Conservation (phyloP, 2,888 invertebrate species). For the Aspidiotus destructor region DNA sequence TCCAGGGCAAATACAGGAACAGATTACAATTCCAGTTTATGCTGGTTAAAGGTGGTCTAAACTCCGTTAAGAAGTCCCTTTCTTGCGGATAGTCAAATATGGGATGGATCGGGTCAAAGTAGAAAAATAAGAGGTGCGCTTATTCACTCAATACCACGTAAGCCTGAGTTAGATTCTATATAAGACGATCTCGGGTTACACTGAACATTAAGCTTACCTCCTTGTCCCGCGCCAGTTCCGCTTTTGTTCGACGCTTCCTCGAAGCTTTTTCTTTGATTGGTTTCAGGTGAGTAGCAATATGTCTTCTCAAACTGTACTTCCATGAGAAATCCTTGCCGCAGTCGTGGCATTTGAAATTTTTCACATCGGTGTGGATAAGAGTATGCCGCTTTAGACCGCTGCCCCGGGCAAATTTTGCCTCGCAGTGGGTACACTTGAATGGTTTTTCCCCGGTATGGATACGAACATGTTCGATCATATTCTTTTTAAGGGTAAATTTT, state of each 20-base stretch:
- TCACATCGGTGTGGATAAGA: conserved; percentile 13
- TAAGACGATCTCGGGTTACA: no score
- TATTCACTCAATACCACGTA: no score
- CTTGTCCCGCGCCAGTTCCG: not conserved
- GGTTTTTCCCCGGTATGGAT: conserved; percentile 23
- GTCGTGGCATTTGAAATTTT: conserved; percentile 8
- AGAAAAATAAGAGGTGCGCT: no score
- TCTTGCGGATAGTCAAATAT: no score
- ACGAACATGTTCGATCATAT: conserved; percentile 15
- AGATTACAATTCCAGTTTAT: no score
- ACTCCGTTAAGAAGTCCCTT: no score
- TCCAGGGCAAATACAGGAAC: no score
- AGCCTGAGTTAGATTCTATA: no score
- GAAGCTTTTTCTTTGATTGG: not conserved
- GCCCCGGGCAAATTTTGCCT: not conserved
- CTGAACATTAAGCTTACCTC: no score
- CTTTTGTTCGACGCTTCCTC: not conserved
- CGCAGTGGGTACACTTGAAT: conserved; percentile 5
- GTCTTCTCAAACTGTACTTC: conserved; percentile 20
- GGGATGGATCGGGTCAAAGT: no score
- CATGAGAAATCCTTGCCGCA: conserved; percentile 13
- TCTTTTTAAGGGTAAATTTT: conserved; percentile 15
- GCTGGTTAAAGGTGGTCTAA: no score
- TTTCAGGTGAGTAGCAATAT: conserved; percentile 8
- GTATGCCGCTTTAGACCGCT: conserved; percentile 16